Evolutionary conservation across 1,140 invertebrate genomes (phyloP).

Genomic region (Hycleus phaleratus): DNA sequence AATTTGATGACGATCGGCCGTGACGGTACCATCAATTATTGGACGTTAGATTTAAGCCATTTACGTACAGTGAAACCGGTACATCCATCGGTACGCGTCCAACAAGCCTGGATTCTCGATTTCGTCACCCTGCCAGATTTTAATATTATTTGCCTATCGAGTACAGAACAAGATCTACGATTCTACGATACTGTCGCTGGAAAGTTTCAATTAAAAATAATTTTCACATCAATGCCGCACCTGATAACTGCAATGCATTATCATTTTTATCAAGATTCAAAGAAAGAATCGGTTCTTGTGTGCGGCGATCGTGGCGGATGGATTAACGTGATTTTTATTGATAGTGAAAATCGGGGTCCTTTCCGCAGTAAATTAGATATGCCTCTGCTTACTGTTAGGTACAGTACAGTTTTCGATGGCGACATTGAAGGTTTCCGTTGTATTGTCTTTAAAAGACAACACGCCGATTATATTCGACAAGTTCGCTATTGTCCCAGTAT

Average conservation of each 20-base stretch:
- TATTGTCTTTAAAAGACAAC: constrained; percentile 48
- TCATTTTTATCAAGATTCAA: constrained; percentile 48
- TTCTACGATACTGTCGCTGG: constrained; percentile 65
- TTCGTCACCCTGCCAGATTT: constrained; percentile 61
- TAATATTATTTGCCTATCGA: constrained; percentile 57
- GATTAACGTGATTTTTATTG: constrained; percentile 54
- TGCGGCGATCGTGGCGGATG: constrained; percentile 59
- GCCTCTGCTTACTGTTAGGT: constrained; percentile 49
- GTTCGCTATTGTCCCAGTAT: constrained; percentile 50
- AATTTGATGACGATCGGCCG: constrained; percentile 57
- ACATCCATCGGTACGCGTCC: constrained; percentile 49
- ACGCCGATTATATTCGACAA: constrained; percentile 52
- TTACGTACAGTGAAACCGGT: constrained; percentile 50
- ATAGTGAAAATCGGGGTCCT: constrained; percentile 49
- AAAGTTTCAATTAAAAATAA: constrained; percentile 57
- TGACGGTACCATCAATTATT: constrained; percentile 63
- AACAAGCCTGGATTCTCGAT: constrained; percentile 55
- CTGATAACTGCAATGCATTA: constrained; percentile 55
- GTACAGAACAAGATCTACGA: constrained; percentile 58
- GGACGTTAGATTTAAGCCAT: constrained; percentile 55
- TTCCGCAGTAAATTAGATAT: constrained; percentile 55
- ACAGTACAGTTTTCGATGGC: constrained; percentile 46
- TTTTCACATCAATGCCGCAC: constrained; percentile 49
- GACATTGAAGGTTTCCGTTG: constrained; percentile 35
- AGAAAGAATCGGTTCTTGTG: constrained; percentile 52